These are phyloP conservation scores for Blastomussa wellsi DNA, from an alignment of 92 coral and sea anemone species.

Conservation along the genomic window DNA sequence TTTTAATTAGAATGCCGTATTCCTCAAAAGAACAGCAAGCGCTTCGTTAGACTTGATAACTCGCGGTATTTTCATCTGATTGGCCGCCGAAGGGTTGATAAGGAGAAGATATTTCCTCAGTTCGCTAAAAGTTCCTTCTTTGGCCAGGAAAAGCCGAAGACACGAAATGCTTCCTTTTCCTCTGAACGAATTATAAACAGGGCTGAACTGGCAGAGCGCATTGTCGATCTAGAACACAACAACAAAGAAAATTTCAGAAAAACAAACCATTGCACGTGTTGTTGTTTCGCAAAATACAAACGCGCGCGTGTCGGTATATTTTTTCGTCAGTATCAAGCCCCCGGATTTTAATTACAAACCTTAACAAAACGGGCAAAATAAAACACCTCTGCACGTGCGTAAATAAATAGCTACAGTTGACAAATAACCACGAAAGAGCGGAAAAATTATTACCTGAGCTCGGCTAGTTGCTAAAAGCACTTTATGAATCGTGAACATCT, in stretches of 20 bases:
- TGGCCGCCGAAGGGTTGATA: slow-evolving; percentile 52
- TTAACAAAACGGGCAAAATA: neutral
- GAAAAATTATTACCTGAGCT: neutral
- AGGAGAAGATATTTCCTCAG: slow-evolving; percentile 42
- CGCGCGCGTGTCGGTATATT: neutral
- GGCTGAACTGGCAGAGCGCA: slow-evolving; percentile 45
- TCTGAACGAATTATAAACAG: slow-evolving; percentile 54
- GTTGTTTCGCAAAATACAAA: neutral
- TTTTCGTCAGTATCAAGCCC: neutral
- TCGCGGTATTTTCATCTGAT: slow-evolving; percentile 61
- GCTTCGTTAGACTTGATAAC: slow-evolving; percentile 50
- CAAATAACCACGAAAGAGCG: neutral
- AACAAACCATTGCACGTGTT: neutral
- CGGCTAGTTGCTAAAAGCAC: neutral
- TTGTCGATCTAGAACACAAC: slow-evolving; percentile 33
- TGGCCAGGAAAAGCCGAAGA: slow-evolving; percentile 32
- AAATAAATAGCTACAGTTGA: neutral
- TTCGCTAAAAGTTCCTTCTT: slow-evolving; percentile 44
- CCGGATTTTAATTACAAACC: neutral
- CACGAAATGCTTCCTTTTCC: slow-evolving; percentile 48
- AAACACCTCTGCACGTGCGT: neutral
- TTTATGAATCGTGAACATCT: neutral
- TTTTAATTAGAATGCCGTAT: neutral
- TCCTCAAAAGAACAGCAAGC: slow-evolving; percentile 31
- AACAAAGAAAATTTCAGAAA: neutral